phyloP scores from a whole-genome alignment of 2,888 invertebrate species.

The Drosophila leonis region DNA sequence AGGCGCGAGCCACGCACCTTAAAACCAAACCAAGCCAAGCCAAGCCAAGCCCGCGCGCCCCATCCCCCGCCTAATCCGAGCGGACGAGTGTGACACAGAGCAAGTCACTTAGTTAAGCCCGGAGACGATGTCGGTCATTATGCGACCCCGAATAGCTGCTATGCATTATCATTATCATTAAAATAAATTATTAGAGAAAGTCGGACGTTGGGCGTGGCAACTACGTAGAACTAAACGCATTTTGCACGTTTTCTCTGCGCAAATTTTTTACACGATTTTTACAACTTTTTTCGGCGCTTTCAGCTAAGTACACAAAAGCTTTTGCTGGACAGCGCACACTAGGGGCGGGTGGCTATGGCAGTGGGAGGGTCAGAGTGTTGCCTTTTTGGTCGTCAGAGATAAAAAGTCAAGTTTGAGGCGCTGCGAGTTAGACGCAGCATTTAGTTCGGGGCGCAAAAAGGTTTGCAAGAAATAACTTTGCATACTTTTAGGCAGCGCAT shows the following conservation, averaged over 20 bases:
- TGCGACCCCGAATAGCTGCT: slow-evolving; percentile 59
- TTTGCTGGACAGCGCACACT: slow-evolving; percentile 50
- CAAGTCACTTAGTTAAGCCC: slow-evolving; percentile 45
- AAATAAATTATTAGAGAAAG: slow-evolving; percentile 78
- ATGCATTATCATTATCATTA: slow-evolving; percentile 79
- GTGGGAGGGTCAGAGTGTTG: not conserved
- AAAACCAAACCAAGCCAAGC: not conserved
- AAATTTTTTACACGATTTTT: slow-evolving; percentile 81
- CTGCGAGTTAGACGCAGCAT: slow-evolving; percentile 68
- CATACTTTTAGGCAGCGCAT: slow-evolving; percentile 78
- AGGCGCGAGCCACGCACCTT: slow-evolving; percentile 27
- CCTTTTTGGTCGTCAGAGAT: slow-evolving; percentile 41
- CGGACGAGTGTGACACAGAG: slow-evolving; percentile 13
- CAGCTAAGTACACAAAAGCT: slow-evolving; percentile 75
- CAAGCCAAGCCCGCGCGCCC: not conserved
- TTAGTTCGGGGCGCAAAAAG: slow-evolving; percentile 62
- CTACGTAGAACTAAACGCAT: slow-evolving; percentile 71
- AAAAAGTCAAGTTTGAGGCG: slow-evolving; percentile 71
- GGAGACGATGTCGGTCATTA: slow-evolving; percentile 45
- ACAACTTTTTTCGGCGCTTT: slow-evolving; percentile 71
- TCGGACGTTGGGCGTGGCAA: slow-evolving; percentile 43
- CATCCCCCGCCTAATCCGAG: not conserved
- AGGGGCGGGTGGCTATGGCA: not conserved
- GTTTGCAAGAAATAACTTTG: slow-evolving; percentile 77
- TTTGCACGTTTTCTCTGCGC: slow-evolving; percentile 74